phyloP scores from a whole-genome alignment of 2,888 invertebrate species.

The Pristionchus exspectatus region DNA sequence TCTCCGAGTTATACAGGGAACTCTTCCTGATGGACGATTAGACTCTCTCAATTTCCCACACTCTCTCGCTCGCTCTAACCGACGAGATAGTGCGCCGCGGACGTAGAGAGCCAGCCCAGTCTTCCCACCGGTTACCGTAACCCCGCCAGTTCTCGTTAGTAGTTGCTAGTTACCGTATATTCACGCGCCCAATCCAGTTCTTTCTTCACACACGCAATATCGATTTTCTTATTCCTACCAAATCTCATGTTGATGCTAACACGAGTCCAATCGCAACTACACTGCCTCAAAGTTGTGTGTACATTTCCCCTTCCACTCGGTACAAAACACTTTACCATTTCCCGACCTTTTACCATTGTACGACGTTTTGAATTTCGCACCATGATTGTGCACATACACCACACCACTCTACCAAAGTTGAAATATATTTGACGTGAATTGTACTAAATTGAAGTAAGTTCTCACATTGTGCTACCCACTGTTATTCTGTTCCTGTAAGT shows the following conservation, averaged over 20 bases:
- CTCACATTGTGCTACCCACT: not conserved
- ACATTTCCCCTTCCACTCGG: constrained; percentile 31
- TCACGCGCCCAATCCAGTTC: constrained; percentile 14
- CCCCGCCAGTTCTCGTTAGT: not conserved
- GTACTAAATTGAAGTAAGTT: not conserved
- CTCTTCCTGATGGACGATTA: not conserved
- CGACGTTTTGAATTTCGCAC: constrained; percentile 6
- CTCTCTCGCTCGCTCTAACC: not conserved
- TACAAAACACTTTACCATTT: constrained; percentile 37
- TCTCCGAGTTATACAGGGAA: constrained; percentile 27
- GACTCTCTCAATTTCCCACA: not conserved
- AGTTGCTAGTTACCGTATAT: not conserved
- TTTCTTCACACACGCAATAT: constrained; percentile 1
- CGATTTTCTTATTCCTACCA: not conserved
- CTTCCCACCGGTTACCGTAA: not conserved
- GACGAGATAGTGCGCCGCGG: not conserved
- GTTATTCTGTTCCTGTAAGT: not conserved
- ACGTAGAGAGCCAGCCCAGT: not conserved
- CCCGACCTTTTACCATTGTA: not conserved
- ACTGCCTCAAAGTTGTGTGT: constrained; percentile 30
- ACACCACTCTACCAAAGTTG: not conserved
- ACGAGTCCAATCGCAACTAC: constrained; percentile 39
- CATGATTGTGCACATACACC: not conserved
- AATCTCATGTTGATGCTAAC: constrained; percentile 6
- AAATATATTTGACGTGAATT: constrained; percentile 1